A percentile compares a stretch with the other conserved stretches of the same genome.
phyloP scores from a whole-genome alignment of 2,888 invertebrate genomes.

The Caenorhabditis zanzibari region DNA sequence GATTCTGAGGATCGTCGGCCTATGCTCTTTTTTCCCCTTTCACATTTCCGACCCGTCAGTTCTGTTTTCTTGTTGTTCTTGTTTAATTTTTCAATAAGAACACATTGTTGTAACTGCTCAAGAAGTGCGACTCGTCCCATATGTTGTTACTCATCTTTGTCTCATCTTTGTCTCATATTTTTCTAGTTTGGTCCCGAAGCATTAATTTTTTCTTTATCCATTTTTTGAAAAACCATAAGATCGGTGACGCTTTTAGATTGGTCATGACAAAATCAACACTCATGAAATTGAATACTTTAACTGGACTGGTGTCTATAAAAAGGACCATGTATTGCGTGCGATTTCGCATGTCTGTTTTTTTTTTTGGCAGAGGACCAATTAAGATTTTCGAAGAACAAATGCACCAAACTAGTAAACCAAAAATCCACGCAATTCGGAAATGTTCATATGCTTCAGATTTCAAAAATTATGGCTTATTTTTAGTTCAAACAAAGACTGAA shows the following conservation, averaged over 20 bases:
- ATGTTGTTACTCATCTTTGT: conserved; percentile 14
- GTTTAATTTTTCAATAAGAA: conserved; percentile 20
- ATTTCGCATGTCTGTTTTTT: not conserved
- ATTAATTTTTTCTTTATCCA: conserved; percentile 11
- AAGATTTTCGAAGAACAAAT: not conserved
- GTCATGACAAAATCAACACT: conserved; percentile 21
- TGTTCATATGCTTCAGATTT: not conserved
- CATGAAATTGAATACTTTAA: conserved; percentile 29
- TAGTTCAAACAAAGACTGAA: no score
- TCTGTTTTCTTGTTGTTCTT: conserved; percentile 3
- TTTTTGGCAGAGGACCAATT: conserved; percentile 13
- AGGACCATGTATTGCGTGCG: conserved; percentile 36
- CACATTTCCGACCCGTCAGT: not conserved
- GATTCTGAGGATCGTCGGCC: conserved; percentile 27
- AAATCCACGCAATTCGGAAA: conserved; percentile 1
- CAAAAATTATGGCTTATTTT: no score
- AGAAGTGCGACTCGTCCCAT: not conserved
- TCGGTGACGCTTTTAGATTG: not conserved
- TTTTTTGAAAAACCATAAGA: conserved; percentile 6
- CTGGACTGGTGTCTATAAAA: conserved; percentile 4
- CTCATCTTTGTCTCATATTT: conserved; percentile 8
- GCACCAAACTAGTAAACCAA: conserved; percentile 1
- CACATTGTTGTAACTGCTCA: conserved; percentile 34
- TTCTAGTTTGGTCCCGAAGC: conserved; percentile 1
- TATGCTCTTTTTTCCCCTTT: conserved; percentile 30